These are phyloP conservation scores for Microchirus variegatus DNA, from an alignment of 2,797 vertebrate species.

Conservation along the genomic window DNA sequence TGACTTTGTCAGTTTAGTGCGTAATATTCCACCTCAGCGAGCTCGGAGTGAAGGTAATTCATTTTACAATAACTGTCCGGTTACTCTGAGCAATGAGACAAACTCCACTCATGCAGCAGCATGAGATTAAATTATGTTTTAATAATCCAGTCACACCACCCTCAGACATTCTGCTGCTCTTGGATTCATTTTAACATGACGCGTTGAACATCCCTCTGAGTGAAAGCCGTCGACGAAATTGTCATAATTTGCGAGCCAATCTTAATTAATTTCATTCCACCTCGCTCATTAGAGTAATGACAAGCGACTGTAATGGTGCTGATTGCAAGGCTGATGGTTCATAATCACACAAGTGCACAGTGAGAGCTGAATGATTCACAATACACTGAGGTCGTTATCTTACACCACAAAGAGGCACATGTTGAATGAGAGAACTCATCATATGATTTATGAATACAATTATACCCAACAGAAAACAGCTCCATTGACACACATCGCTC, in stretches of 20 bases:
- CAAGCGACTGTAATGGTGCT: conserved; percentile 28
- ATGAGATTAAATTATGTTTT: no score
- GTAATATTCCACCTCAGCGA: no score
- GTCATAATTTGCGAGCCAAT: conserved; percentile 7
- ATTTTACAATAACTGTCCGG: no score
- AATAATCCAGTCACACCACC: not conserved
- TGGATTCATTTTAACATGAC: not conserved
- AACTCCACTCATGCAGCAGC: no score
- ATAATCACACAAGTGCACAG: conserved; percentile 22
- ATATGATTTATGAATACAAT: no score
- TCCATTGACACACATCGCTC: no score
- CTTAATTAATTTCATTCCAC: not conserved
- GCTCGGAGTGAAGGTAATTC: no score
- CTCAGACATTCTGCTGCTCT: not conserved
- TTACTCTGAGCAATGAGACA: no score
- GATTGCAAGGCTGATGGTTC: conserved; percentile 8
- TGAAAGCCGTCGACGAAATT: not conserved
- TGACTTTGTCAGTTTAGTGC: no score
- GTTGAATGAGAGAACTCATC: not conserved
- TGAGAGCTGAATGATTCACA: conserved; percentile 21
- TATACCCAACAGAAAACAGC: no score
- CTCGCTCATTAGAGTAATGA: conserved; percentile 30
- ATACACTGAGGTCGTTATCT: conserved; percentile 6
- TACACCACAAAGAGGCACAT: conserved; percentile 5
- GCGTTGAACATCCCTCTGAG: not conserved